A percentile compares a stretch with the other conserved stretches of the same genome.
Evolutionary conservation across 2,797 vertebrate species (phyloP).

Genomic region (Tragopan temminckii): DNA sequence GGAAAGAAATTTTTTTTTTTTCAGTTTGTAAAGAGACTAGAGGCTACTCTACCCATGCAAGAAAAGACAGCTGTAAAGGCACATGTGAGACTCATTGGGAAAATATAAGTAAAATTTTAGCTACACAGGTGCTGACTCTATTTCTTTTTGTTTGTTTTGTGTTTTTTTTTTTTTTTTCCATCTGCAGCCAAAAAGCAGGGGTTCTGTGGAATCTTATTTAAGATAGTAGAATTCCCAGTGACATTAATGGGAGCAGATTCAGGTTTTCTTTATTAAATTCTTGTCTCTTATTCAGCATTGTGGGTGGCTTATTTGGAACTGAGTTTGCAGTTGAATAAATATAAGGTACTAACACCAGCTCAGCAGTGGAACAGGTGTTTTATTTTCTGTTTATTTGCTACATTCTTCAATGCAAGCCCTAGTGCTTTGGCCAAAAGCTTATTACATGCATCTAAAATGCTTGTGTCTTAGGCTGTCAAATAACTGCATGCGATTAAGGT

Average conservation of each 20-base stretch:
- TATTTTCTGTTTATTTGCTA: conserved; percentile 38
- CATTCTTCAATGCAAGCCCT: neutral
- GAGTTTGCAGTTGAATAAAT: conserved; percentile 9
- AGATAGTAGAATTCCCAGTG: neutral
- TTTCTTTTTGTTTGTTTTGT: neutral
- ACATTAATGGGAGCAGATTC: neutral
- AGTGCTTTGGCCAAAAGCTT: neutral
- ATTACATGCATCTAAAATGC: neutral
- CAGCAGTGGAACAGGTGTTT: neutral
- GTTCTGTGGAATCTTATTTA: neutral
- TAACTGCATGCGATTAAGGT: neutral
- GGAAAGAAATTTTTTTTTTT: neutral
- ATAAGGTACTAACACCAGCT: conserved; percentile 1
- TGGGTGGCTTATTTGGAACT: neutral
- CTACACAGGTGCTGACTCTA: neutral
- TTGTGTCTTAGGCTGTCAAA: neutral
- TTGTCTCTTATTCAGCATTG: neutral
- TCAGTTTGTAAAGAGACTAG: neutral
- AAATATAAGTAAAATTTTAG: neutral
- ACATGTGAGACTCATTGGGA: neutral
- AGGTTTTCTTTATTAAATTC: neutral
- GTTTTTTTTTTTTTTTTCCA: neutral
- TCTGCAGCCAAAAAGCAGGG: neutral
- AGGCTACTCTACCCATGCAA: neutral
- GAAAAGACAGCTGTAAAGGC: neutral